Base-by-base conservation (phyloP, 2,888 invertebrate genomes). In the Andrena marginata region DNA sequence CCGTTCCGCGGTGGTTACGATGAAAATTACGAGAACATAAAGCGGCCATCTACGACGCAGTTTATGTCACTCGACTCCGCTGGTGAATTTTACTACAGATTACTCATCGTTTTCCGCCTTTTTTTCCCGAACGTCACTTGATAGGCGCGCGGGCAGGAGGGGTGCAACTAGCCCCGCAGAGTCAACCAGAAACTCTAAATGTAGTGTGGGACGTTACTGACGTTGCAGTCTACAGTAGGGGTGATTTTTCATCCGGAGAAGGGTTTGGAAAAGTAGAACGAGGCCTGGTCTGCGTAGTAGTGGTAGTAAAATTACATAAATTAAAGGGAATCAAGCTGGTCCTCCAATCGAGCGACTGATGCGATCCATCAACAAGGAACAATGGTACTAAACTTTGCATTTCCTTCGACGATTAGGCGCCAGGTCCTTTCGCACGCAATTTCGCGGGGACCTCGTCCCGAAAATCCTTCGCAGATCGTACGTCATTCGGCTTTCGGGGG, bases 11-110 rank as follows among this genome's bases (percentile, higher is more conserved):
- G 77, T 67, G 82, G 85, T 88, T 87, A 86, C 86, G 87, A 83
- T 85, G 85, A 84, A 80, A 87, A 88, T 88, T 87, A 87, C 87
- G 87, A 87, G 88, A 88, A 85, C 85, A 87, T 87, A 87, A 88
- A 88, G 73, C 81, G 77, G 70, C 72, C 83, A 82, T 83, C 80
- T 62, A 78, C 83, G 84, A 80, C 81, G 87, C 83, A 74, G 80
- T 86, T 87, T 85, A 86, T 67, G 86, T 87, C 87, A 75, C 77
- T 76, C 82, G 69, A 80, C 74, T 85, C 73, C 60, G 59, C 63
- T 29, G 67, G 10, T 54, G 74, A 70, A 88, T 86, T 88, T 87
- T 88, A 88, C 86, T 87, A 87, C 87, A 83, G 82, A 86, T 88
- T 88, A 87, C 87, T 88, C 87, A 86, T 88, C 86, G 85, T 74